Conservation (phyloP, 2,113 vertebrate species). For the Salvelinus fontinalis region DNA sequence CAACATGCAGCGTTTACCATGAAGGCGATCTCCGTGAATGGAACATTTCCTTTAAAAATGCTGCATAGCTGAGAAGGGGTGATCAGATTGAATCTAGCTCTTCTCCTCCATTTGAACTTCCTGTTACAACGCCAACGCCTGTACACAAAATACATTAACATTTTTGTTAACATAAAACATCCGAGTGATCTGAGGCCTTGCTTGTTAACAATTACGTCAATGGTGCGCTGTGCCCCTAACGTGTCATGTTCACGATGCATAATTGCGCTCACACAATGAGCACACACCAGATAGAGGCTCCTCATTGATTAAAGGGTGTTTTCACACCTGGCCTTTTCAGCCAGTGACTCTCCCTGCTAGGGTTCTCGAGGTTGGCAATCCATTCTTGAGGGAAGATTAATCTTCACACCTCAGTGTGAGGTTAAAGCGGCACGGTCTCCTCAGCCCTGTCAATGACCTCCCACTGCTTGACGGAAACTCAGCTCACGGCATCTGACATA, state of each 20-base stretch:
- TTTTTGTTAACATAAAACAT: too few relatives aligned
- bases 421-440: constrained; percentile 44
- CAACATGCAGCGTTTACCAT: too few relatives aligned
- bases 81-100: too few relatives aligned
- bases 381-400: constrained; percentile 47
- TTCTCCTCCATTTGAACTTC: too few relatives aligned
- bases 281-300: constrained; percentile 38
- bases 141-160: too few relatives aligned
- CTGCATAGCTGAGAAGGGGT: too few relatives aligned
- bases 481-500: constrained; percentile 51
- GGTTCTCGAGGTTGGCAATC: constrained; percentile 3
- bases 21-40: too few relatives aligned
- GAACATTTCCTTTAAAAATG: too few relatives aligned
- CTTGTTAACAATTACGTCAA: constrained; percentile 36
- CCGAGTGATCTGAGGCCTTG: too few relatives aligned
- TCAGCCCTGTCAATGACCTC: constrained; percentile 40
- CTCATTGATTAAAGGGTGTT: constrained; percentile 69
- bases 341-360: not conserved
- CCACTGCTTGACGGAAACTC: constrained; percentile 33
- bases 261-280: constrained; percentile 40
- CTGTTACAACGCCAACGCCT: too few relatives aligned
- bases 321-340: constrained; percentile 41
- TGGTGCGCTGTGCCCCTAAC: constrained; percentile 23
- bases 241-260: constrained; percentile 34
- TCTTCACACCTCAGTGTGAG: constrained; percentile 57